A percentile compares a stretch with the other conserved stretches of the same genome.
These are phyloP conservation scores for Synanthedon myopaeformis DNA, from an alignment of 2,888 invertebrate species.

Conservation along the genomic window DNA sequence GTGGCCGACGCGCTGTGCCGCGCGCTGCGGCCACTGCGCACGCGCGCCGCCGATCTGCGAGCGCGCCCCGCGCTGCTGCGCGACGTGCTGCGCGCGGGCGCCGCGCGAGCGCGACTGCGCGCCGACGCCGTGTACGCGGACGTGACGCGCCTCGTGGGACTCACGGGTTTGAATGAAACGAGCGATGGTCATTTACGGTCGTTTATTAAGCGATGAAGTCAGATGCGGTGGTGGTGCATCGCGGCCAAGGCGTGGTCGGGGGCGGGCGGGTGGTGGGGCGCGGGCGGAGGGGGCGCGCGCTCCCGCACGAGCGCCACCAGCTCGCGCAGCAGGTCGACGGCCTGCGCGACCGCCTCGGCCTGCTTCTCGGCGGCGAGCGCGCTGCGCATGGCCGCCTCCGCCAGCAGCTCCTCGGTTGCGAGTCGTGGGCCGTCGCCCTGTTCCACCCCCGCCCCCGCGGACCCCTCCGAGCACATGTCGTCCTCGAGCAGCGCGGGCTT, in stretches of 20 bases:
- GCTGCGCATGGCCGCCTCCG: constrained; percentile 73
- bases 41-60: neutral
- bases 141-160: neutral
- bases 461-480: constrained; percentile 49
- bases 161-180: neutral
- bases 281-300: constrained; percentile 47
- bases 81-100: neutral
- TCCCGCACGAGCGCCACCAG: constrained; percentile 24
- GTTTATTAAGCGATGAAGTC: constrained; percentile 30
- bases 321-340: constrained; percentile 8
- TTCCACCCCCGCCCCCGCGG: constrained; percentile 70
- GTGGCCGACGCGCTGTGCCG: constrained; percentile 11
- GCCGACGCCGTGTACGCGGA: neutral
- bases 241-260: constrained; percentile 74
- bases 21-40: constrained; percentile 25
- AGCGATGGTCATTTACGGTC: too few species aligned
- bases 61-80: constrained; percentile 13
- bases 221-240: constrained; percentile 72
- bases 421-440: constrained; percentile 81
- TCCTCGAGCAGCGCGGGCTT: constrained; percentile 38
- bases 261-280: constrained; percentile 72
- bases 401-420: constrained; percentile 75
- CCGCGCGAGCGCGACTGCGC: neutral
- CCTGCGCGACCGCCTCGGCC: constrained; percentile 16
- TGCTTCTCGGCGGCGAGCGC: constrained; percentile 76